A percentile compares a stretch with the other conserved stretches of the same genome.
These are phyloP conservation scores for Cacoxenus indagator DNA, from an alignment of 2,888 invertebrate genomes.

Conservation along the genomic window DNA sequence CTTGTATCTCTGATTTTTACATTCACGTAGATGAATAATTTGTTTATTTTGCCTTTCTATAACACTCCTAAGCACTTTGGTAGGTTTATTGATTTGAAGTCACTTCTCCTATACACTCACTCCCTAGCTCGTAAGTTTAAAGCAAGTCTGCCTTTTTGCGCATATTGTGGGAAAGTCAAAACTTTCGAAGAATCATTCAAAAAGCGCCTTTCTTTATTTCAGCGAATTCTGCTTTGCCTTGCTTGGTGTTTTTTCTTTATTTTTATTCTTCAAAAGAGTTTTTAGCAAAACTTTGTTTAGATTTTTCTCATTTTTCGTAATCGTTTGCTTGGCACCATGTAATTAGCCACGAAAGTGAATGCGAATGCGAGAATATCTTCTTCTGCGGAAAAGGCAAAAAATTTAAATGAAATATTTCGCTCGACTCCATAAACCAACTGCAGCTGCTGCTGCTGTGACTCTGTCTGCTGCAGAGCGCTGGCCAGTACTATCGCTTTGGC, in stretches of 20 bases:
- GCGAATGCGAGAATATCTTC: not conserved
- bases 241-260: not conserved
- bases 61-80: too few relatives aligned
- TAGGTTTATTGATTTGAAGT: too few relatives aligned
- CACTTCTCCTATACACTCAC: too few relatives aligned
- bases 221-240: not conserved
- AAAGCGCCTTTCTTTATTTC: not conserved
- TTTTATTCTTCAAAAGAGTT: not conserved
- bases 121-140: too few relatives aligned
- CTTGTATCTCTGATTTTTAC: too few relatives aligned
- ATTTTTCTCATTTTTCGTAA: slow-evolving; percentile 26
- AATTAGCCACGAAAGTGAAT: slow-evolving; percentile 47
- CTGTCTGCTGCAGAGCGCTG: too few relatives aligned
- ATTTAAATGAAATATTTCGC: not conserved
- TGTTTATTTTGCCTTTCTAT: too few relatives aligned
- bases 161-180: not conserved
- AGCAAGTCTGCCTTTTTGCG: too few relatives aligned
- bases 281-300: not conserved
- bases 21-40: too few relatives aligned
- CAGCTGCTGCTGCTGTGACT: slow-evolving; percentile 30
- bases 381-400: not conserved
- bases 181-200: not conserved
- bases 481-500: slow-evolving; percentile 7
- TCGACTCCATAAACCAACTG: not conserved
- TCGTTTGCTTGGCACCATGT: slow-evolving; percentile 52